These are phyloP conservation scores for Corythornis cristatus DNA, from an alignment of 2,113 vertebrate species.

Conservation along the genomic window DNA sequence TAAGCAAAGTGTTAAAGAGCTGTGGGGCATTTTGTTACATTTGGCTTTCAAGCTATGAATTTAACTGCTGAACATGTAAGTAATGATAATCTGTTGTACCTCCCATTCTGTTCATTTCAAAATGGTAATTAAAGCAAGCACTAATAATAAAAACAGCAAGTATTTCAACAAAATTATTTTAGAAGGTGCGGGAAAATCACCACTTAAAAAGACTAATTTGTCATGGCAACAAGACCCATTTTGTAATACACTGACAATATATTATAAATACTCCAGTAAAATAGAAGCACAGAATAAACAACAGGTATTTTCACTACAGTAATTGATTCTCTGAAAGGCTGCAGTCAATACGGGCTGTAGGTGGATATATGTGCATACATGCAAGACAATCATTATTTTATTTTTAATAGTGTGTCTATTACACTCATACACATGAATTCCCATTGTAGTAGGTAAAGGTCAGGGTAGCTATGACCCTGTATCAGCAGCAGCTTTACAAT, in stretches of 20 bases:
- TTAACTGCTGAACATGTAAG: slow-evolving; percentile 49
- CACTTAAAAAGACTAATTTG: slow-evolving; percentile 37
- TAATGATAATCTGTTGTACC: slow-evolving; percentile 59
- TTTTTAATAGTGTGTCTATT: slow-evolving; percentile 32
- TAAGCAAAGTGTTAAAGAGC: slow-evolving; percentile 55
- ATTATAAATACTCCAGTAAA: slow-evolving; percentile 8
- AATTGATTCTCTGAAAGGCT: neutral
- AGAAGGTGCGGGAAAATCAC: slow-evolving; percentile 37
- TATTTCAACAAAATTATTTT: slow-evolving; percentile 53
- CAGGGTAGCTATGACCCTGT: slow-evolving; percentile 32
- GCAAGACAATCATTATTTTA: slow-evolving; percentile 3
- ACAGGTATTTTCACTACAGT: neutral
- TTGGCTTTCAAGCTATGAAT: slow-evolving; percentile 61
- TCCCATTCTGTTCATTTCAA: slow-evolving; percentile 61
- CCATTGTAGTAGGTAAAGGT: slow-evolving; percentile 32
- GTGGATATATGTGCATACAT: neutral
- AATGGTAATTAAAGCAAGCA: slow-evolving; percentile 65
- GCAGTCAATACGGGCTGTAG: neutral
- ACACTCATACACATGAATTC: slow-evolving; percentile 33
- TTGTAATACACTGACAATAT: neutral
- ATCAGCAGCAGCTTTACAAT: slow-evolving; percentile 52
- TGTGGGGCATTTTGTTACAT: slow-evolving; percentile 55
- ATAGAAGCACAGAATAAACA: slow-evolving; percentile 32
- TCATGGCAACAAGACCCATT: slow-evolving; percentile 43
- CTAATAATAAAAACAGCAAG: slow-evolving; percentile 62